Percentiles rank a stretch among this genome's conserved stretches.
phyloP scores from a whole-genome alignment of 2,888 invertebrate species.

The Stenchaetothrips biformis region DNA sequence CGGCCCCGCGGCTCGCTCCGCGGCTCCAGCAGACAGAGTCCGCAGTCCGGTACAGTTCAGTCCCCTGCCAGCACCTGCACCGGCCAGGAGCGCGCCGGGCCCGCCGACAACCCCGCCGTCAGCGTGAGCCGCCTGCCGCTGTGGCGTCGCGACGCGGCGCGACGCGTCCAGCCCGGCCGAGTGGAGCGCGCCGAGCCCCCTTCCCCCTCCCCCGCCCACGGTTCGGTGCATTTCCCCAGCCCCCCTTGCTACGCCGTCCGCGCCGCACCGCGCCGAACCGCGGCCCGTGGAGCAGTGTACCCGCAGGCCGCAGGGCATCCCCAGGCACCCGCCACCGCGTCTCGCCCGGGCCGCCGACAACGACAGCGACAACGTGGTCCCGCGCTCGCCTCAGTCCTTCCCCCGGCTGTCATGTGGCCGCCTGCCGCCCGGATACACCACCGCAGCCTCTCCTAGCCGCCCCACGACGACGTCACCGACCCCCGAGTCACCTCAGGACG shows the following conservation, averaged over 20 bases:
- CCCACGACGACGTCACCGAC: too few relatives aligned
- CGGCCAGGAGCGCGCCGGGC: background rate
- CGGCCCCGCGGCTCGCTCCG: background rate
- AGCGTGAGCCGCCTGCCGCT: background rate
- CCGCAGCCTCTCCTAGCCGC: too few relatives aligned
- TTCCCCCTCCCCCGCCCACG: background rate
- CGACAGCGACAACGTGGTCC: too few relatives aligned
- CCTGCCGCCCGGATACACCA: too few relatives aligned
- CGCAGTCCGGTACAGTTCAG: background rate
- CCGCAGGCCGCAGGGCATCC: background rate
- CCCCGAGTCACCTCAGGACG: too few relatives aligned
- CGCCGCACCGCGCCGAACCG: background rate
- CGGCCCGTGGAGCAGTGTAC: background rate
- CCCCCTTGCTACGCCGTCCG: background rate
- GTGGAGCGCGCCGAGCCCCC: background rate
- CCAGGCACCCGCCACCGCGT: background rate
- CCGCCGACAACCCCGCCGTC: background rate
- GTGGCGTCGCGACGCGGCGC: background rate
- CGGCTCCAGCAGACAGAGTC: background rate
- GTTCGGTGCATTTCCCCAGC: too few relatives aligned
- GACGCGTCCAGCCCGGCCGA: background rate
- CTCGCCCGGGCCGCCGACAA: too few relatives aligned
- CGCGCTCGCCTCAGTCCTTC: too few relatives aligned
- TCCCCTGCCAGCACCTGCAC: background rate
- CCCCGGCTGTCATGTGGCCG: too few relatives aligned